Base-by-base conservation (phyloP, 2,113 vertebrate species). In the Archilochus colubris region DNA sequence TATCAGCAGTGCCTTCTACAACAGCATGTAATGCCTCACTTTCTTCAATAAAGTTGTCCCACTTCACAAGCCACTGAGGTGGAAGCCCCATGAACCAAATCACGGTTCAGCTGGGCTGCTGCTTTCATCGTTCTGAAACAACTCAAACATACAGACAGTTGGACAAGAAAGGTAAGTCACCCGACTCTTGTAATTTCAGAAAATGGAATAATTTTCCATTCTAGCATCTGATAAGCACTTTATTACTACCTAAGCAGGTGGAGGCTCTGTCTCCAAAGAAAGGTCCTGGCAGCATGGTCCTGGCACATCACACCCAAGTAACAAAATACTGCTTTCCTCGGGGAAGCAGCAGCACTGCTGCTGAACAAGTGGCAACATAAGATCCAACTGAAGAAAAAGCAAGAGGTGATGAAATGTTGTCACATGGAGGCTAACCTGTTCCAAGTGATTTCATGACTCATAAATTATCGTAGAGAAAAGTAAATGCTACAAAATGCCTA, bases 381-480 rank as follows among this genome's bases (percentile, higher is more conserved):
- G 21, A 91, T 62, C 51, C 33, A 87, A 21, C 16, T 3, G 5
- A 85, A 66, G 10, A 18, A 91, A 94, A 85, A 15, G 12, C n/a
- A 89, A 89, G 68, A 91, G 61, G 25, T 55, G 73, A 38, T 91
- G 82, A 92, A 95, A 95, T 7, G 3, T 27, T 14, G 10, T 64
- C 44, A 77, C 28, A 22, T 3, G 0, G 44, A 83, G 64, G 30
- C 14, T 64, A 83, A 63, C 10, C 10, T 30, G 9, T 86, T 93
- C 40, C 82, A 89, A 88, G 44, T 63, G 63, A 89, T 80, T 83
- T 83, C 4, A 4, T 91, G 76, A 92, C 74, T 89, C 85, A 76
- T 48, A 89, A 94, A 80, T 77, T 72, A 79, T 79, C 5, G 3
- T 11, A 51, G 31, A 91, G 79, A 86, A 94, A 94, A 92, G 36